Evolutionary conservation across 2,888 invertebrate species (phyloP), one percentile per base, ranked within the genome.

Genomic region (Cantharis rufa): DNA sequence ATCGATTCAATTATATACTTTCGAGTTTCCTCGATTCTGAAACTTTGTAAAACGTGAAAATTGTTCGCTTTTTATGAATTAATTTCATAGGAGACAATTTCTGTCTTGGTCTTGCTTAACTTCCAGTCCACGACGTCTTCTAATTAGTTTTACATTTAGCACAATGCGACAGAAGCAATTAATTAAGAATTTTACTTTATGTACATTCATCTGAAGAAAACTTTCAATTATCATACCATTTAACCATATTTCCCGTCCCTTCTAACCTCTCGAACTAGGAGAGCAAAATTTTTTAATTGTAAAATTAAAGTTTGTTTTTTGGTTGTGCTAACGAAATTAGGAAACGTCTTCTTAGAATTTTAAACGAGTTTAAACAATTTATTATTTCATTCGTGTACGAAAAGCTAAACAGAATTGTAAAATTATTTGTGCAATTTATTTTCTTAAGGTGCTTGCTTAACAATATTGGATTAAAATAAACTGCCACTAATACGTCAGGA

Each of bases 1-100:
- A 83, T 81, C 83, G 82, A 82, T 83, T 83, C 83, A 82, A 82
- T 83, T 83, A 83, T 83, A 80, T 82, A 83, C 81, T 81, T 78
- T 80, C 75, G 80, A 82, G 82, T 81, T 82, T 82, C 79, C 78
- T 78, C 78, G 79, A 79, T 80, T 81, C 76, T 77, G 80, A 82
- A 82, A 83, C 82, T 82, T 82, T 82, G 82, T 82, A 78, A 80
- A 82, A 82, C 76, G 82, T 75, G 81, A 79, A 81, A 82, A 82
- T 82, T 80, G 82, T 79, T 78, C 76, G 75, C 78, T 82, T 82
- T 82, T 81, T 80, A 78, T 82, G 78, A 78, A 78, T 78, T 78
- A 78, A 78, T 78, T 78, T 74, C 71, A 71, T 71, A 70, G 72
- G 76, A 76, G 78, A 78, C 78, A 78, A 24, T 78, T 78, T 72